These are phyloP conservation scores for Alfaro cultratus DNA, from an alignment of 2,797 vertebrate genomes.

Conservation along the genomic window DNA sequence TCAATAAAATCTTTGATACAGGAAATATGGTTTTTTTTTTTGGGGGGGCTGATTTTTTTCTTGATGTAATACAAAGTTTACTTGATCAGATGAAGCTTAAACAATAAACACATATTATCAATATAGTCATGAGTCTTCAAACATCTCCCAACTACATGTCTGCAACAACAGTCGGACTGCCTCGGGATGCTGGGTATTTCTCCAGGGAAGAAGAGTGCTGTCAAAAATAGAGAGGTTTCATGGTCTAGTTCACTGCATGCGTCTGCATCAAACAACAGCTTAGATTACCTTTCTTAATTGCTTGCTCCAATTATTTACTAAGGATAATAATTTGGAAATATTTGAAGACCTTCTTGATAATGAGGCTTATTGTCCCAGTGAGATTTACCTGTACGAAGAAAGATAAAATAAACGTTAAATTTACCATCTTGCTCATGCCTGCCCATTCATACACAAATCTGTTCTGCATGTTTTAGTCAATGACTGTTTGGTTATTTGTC, in stretches of 20 bases:
- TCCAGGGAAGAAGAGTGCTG: constrained; percentile 59
- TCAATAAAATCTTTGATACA: background rate
- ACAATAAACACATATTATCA: background rate
- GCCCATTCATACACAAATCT: constrained; percentile 1
- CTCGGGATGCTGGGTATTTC: constrained; percentile 58
- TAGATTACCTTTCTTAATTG: constrained; percentile 70
- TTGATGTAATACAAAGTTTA: background rate
- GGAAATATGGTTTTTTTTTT: background rate
- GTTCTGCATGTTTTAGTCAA: constrained; percentile 3
- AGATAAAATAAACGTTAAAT: background rate
- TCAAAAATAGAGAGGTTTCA: constrained; percentile 70
- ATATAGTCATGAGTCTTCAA: constrained; percentile 18
- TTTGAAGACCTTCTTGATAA: constrained; percentile 20
- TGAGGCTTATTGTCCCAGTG: background rate
- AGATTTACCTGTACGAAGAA: background rate
- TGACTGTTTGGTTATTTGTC: constrained; percentile 5
- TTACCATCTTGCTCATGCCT: background rate
- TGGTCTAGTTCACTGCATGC: constrained; percentile 78
- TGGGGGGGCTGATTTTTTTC: background rate
- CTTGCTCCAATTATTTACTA: constrained; percentile 65
- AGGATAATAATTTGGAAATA: constrained; percentile 38
- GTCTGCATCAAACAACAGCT: constrained; percentile 70
- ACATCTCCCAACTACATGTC: constrained; percentile 22
- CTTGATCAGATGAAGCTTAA: background rate
- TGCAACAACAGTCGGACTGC: constrained; percentile 30